Evolutionary conservation across 2,888 invertebrate genomes (phyloP).

Genomic region (Chrysolina americana): DNA sequence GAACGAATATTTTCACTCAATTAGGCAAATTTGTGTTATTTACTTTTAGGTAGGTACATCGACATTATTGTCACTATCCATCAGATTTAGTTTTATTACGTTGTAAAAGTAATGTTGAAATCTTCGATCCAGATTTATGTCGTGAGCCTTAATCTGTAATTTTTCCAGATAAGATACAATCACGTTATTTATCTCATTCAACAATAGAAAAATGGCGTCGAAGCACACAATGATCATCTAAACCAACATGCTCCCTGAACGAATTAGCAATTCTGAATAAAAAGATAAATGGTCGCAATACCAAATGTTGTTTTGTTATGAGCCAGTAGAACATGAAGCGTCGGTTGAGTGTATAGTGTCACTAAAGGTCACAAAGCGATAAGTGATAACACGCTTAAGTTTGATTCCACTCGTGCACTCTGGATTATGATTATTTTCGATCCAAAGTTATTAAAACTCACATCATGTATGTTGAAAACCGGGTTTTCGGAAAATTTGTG

Average conservation of each 20-base stretch:
- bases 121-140: neutral
- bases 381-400: conserved; percentile 25
- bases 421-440: conserved; percentile 25
- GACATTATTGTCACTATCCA: neutral
- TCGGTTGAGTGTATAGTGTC: neutral
- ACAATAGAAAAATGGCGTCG: neutral
- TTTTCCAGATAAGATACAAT: conserved; percentile 2
- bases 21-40: no score
- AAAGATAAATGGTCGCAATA: conserved; percentile 1
- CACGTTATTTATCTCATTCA: neutral
- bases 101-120: neutral
- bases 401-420: conserved; percentile 8
- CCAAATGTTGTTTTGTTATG: neutral
- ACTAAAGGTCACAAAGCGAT: conserved; percentile 24
- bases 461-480: neutral
- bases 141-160: neutral
- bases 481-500: neutral
- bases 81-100: no score
- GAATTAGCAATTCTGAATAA: neutral
- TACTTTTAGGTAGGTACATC: no score
- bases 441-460: conserved; percentile 17
- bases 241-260: neutral
- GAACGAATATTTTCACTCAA: no score
- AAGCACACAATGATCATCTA: neutral
- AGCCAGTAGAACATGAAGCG: neutral